Base-by-base conservation (phyloP, 2,888 invertebrate genomes). In the Leucophenga maculata region DNA sequence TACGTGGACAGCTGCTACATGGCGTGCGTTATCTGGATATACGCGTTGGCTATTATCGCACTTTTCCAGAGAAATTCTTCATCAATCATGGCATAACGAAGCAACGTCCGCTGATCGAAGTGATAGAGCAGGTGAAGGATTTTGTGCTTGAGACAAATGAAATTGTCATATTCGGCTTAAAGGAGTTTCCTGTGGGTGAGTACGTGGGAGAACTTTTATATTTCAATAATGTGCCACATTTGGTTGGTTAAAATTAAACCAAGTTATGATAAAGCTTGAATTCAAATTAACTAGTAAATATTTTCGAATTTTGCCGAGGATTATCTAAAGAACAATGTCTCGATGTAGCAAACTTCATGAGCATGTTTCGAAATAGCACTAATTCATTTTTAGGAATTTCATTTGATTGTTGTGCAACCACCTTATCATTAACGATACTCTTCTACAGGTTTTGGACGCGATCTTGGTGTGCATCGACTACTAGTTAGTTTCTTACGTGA, bases 21-120 rank as follows among this genome's bases (percentile, higher is more conserved):
- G 93, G 93, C 1, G 90, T 90, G 3, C 88, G 93, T 64, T 92
- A 91, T 79, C 85, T 92, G 77, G 92, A 92, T 79, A 89, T 92
- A 50, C 88, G 92, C 31, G 89, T 92, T 16, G 91, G 90, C 14
- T 89, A 90, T 78, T 91, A 91, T 81, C 81, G 75, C 60, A 82
- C 77, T 66, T 79, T 82, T 8, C 75, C 77, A 11, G 86, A 87
- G 14, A 75, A 83, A 77, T 91, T 90, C 81, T 92, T 90, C 89
- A 88, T 90, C 0, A 91, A 91, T 85, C 92, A 92, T 75, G 91
- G 91, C 13, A 86, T 90, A 9, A 88, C 90, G 2, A 86, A 88
- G 18, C 88, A 91, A 32, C 88, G 89, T 3, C 90, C 91, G 0
- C 78, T 92, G 26, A 84, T 86, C 65, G 88, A 88, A 39, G 86